Evolutionary conservation across 2,797 vertebrate genomes (phyloP), one percentile per base, ranked within the genome.

Genomic region (Sphenodon punctatus): DNA sequence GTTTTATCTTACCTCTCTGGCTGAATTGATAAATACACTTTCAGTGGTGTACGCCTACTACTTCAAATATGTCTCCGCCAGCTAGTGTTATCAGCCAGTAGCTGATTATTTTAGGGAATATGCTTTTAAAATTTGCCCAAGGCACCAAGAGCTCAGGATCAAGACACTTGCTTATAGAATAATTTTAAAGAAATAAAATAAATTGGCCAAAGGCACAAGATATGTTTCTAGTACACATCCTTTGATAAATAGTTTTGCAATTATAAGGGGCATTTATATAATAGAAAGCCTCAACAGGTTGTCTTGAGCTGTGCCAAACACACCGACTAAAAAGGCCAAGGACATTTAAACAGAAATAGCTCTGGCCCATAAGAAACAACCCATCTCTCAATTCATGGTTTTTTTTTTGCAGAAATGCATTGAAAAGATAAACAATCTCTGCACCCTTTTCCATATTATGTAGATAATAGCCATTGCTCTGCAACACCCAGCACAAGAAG

Each of bases 321-420:
- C n/a, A 61, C 11, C 4, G 27, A 42, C 8, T 45, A 64, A 41
- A 71, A 13, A 14, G 59, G 6, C 16, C 25, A 78, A 77, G 74
- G 1, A n/a, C 19, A 75, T 7, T 2, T 67, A 17, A 1, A 0
- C 10, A 71, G 11, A 9, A 73, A 30, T 3, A 41, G 60, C 8
- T 60, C 23, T 36, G 23, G 1, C 19, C 34, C 55, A 19, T 74
- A 82, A 78, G 8, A 76, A 76, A 53, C 1, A 23, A 55, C n/a
- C n/a, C n/a, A 61, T n/a, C 3, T 32, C 6, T 46, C 32, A 34
- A 6, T 16, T 68, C 45, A 9, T 42, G n/a, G n/a, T n/a, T 73
- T 36, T 15, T 45, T 49, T 30, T 78, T 45, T 59, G 30, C 5
- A 68, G 25, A 41, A 56, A 16, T 2, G 22, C 20, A 53, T 42